Conservation (phyloP, 2,113 vertebrate genomes). For the Hystrix cristata region DNA sequence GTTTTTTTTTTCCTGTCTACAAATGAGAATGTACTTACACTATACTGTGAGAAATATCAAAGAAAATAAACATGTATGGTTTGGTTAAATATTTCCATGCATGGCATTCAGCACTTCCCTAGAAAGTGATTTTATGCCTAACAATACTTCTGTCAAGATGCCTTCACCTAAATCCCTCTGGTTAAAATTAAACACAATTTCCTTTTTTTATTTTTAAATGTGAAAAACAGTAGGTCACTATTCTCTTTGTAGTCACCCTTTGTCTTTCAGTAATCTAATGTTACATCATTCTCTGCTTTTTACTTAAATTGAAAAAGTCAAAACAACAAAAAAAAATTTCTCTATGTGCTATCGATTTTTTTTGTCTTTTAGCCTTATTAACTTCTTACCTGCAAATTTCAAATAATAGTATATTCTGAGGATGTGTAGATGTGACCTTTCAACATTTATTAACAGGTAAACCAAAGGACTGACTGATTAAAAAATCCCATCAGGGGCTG, state of each 20-base stretch:
- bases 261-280: slow-evolving; percentile 1
- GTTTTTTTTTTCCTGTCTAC: background rate
- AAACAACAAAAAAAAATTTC: background rate
- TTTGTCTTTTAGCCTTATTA: background rate
- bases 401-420: slow-evolving; percentile 29
- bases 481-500: background rate
- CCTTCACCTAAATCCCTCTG: slow-evolving; percentile 41
- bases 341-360: background rate
- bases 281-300: background rate
- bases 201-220: slow-evolving; percentile 36
- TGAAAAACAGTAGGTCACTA: background rate
- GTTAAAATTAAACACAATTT: slow-evolving; percentile 62
- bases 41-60: slow-evolving; percentile 45
- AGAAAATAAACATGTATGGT: slow-evolving; percentile 47
- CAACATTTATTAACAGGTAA: background rate
- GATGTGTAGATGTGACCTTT: background rate
- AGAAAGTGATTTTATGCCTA: slow-evolving; percentile 55
- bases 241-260: background rate
- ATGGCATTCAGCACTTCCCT: slow-evolving; percentile 4
- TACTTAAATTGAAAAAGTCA: background rate
- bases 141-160: slow-evolving; percentile 61
- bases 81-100: slow-evolving; percentile 55
- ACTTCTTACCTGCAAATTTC: background rate
- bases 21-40: slow-evolving; percentile 16
- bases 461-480: background rate